Conservation (phyloP, 2,888 invertebrate genomes). For the Cabera pusaria region DNA sequence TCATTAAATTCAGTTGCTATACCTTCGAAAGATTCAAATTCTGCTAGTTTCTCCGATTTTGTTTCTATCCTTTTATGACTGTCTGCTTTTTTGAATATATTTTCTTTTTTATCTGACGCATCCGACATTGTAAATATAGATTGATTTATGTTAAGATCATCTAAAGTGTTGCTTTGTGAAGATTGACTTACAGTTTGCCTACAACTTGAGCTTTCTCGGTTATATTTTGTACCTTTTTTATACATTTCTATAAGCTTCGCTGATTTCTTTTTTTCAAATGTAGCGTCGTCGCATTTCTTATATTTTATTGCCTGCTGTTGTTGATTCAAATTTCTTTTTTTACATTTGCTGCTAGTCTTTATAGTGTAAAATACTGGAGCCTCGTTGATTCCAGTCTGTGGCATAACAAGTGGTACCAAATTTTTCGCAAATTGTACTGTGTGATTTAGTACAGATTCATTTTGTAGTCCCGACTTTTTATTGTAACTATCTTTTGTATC, state of each 20-base stretch:
- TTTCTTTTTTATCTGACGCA: conserved; percentile 49
- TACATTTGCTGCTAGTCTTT: conserved; percentile 48
- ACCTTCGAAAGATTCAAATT: conserved; percentile 67
- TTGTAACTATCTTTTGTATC: conserved; percentile 30
- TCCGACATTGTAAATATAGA: conserved; percentile 64
- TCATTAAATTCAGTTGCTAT: conserved; percentile 53
- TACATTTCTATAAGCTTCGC: conserved; percentile 47
- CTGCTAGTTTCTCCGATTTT: conserved; percentile 40
- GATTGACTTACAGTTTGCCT: conserved; percentile 52
- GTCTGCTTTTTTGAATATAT: conserved; percentile 42
- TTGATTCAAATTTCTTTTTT: conserved; percentile 3
- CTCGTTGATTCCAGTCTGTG: conserved; percentile 44
- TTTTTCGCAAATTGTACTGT: conserved; percentile 66
- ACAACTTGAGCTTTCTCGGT: conserved; percentile 43
- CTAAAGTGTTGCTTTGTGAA: conserved; percentile 59
- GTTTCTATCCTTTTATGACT: conserved; percentile 34
- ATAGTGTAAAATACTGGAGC: conserved; percentile 60
- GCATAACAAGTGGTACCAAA: conserved; percentile 61
- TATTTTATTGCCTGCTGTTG: neutral
- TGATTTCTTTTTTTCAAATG: conserved; percentile 31
- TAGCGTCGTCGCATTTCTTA: conserved; percentile 9
- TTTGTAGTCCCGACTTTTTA: conserved; percentile 30
- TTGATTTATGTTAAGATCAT: conserved; percentile 63
- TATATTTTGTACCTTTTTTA: conserved; percentile 39
- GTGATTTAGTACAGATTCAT: conserved; percentile 56